A percentile compares a stretch with the other conserved stretches of the same genome.
Evolutionary conservation across 2,888 invertebrate genomes (phyloP).

Genomic region (Lepidocyrtinus sp.): DNA sequence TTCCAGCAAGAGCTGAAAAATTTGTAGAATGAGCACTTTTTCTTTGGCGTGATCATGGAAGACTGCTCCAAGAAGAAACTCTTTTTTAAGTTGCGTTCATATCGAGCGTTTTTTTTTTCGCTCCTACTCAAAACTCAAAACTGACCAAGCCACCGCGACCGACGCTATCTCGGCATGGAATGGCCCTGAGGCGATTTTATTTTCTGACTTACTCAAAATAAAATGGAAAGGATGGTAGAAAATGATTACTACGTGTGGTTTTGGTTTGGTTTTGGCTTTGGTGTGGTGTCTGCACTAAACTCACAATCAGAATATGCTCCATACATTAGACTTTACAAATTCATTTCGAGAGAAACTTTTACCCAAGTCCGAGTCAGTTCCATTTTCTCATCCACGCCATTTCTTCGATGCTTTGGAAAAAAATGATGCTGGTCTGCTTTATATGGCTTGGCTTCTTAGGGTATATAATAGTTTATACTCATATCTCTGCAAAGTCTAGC

Average conservation of each 20-base stretch:
- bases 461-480: not conserved
- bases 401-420: no score
- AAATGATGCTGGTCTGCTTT: no score
- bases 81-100: not conserved
- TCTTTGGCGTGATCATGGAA: constrained; percentile 4
- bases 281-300: no score
- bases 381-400: constrained; percentile 1
- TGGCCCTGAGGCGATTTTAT: constrained; percentile 52
- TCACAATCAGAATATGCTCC: no score
- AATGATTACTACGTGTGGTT: constrained; percentile 3
- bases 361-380: not conserved
- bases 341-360: not conserved
- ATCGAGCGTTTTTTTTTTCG: not conserved
- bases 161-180: constrained; percentile 63
- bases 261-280: no score
- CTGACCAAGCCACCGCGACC: constrained; percentile 60
- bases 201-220: constrained; percentile 25
- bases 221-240: constrained; percentile 6
- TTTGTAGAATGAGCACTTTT: not conserved
- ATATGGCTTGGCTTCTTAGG: no score
- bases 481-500: constrained; percentile 7
- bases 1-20: not conserved
- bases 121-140: constrained; percentile 4
- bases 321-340: no score
- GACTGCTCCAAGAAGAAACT: constrained; percentile 2